A percentile compares a stretch with the other conserved stretches of the same genome.
These are phyloP conservation scores for Lasioglossum albipes DNA, from an alignment of 1,140 invertebrate species.

Conservation along the genomic window DNA sequence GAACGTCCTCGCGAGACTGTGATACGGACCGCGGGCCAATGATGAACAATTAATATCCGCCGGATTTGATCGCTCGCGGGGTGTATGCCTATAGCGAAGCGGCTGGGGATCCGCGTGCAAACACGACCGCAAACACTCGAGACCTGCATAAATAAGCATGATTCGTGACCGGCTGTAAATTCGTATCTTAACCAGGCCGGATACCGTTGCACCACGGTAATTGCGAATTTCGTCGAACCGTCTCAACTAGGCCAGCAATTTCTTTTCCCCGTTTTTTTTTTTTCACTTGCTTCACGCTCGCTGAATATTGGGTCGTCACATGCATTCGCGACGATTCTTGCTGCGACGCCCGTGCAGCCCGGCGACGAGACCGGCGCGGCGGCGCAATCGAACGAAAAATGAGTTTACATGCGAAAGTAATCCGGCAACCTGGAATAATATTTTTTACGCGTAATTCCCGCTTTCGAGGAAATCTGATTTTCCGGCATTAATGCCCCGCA, in stretches of 20 bases:
- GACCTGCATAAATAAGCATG: conserved; percentile 41
- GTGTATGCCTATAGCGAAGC: neutral
- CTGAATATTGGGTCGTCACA: neutral
- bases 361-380: too few species aligned
- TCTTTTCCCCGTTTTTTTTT: neutral
- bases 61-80: conserved; percentile 22
- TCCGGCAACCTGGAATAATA: too few species aligned
- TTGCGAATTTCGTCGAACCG: conserved; percentile 6
- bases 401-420: too few species aligned
- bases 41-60: conserved; percentile 60
- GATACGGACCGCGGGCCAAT: too few species aligned
- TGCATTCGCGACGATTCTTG: neutral
- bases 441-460: too few species aligned
- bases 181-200: conserved; percentile 16
- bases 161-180: conserved; percentile 28
- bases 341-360: neutral
- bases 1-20: neutral
- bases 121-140: conserved; percentile 23
- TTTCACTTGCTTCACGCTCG: neutral
- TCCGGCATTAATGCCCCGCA: too few species aligned
- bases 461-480: too few species aligned
- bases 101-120: neutral
- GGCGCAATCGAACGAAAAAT: too few species aligned
- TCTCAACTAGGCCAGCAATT: conserved; percentile 1
- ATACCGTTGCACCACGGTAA: neutral